Percentiles rank a stretch among this genome's conserved stretches.
phyloP scores from a whole-genome alignment of 2,113 vertebrate genomes.

The Micromys minutus region DNA sequence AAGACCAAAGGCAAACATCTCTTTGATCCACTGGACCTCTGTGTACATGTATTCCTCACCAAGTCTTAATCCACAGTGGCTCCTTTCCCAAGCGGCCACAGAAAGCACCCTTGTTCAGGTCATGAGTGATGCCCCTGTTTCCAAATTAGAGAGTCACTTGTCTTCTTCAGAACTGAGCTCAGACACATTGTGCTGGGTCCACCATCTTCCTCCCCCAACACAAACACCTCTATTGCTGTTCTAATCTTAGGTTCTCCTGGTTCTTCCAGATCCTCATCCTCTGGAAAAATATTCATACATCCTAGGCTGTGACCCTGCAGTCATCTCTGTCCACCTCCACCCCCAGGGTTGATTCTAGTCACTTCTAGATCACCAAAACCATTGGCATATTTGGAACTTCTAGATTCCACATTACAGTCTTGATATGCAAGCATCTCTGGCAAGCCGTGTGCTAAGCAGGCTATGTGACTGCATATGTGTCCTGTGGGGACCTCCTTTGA shows the following conservation, averaged over 20 bases:
- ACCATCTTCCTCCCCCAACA: neutral
- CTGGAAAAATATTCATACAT: neutral
- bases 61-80: neutral
- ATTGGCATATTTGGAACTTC: neutral
- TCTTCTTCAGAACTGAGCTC: neutral
- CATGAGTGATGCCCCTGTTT: neutral
- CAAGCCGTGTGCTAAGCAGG: neutral
- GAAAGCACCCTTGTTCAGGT: neutral
- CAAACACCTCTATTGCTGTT: neutral
- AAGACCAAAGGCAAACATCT: neutral
- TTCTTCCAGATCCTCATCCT: neutral
- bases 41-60: neutral
- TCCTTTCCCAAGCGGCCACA: neutral
- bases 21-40: neutral
- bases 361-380: neutral
- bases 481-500: neutral
- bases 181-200: neutral
- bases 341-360: neutral
- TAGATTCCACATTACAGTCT: neutral
- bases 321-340: neutral
- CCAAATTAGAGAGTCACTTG: slow-evolving; percentile 7
- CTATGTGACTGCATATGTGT: neutral
- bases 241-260: neutral
- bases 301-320: neutral
- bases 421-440: neutral